These are phyloP conservation scores for Halesus radiatus DNA, from an alignment of 1,140 invertebrate genomes.

Conservation along the genomic window DNA sequence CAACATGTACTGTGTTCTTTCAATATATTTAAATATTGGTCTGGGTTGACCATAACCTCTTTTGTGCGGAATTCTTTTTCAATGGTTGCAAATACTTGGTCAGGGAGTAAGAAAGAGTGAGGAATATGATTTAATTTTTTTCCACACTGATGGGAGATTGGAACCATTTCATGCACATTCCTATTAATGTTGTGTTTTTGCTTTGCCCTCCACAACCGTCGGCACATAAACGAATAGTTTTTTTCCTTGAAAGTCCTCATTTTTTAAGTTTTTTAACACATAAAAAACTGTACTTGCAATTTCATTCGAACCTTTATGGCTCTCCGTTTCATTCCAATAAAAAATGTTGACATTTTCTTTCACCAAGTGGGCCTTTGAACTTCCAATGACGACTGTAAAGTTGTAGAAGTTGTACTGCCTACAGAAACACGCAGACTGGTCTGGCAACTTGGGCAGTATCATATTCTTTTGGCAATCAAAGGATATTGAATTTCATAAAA, in stretches of 20 bases:
- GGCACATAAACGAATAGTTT: constrained; percentile 51
- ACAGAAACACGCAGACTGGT: constrained; percentile 55
- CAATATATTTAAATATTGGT: constrained; percentile 39
- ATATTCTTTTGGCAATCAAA: constrained; percentile 58
- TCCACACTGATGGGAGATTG: constrained; percentile 10
- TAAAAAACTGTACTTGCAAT: constrained; percentile 54
- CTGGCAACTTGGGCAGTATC: constrained; percentile 54
- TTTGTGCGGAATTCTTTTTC: constrained; percentile 46
- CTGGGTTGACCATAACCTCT: constrained; percentile 52
- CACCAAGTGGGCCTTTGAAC: constrained; percentile 46
- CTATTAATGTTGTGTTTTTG: constrained; percentile 58
- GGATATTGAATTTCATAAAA: constrained; percentile 58
- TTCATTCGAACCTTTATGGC: constrained; percentile 51
- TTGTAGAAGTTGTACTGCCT: constrained; percentile 57
- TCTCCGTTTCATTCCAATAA: constrained; percentile 53
- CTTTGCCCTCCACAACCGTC: constrained; percentile 59
- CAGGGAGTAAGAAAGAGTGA: constrained; percentile 57
- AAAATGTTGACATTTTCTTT: constrained; percentile 42
- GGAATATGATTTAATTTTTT: constrained; percentile 56
- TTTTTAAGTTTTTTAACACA: constrained; percentile 22
- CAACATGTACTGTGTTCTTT: background rate
- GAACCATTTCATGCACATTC: constrained; percentile 53
- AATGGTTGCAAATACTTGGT: constrained; percentile 42
- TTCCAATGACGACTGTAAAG: constrained; percentile 53
- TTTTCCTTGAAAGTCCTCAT: constrained; percentile 4